phyloP scores from a whole-genome alignment of 2,113 vertebrate species.

The Tenrec ecaudatus region DNA sequence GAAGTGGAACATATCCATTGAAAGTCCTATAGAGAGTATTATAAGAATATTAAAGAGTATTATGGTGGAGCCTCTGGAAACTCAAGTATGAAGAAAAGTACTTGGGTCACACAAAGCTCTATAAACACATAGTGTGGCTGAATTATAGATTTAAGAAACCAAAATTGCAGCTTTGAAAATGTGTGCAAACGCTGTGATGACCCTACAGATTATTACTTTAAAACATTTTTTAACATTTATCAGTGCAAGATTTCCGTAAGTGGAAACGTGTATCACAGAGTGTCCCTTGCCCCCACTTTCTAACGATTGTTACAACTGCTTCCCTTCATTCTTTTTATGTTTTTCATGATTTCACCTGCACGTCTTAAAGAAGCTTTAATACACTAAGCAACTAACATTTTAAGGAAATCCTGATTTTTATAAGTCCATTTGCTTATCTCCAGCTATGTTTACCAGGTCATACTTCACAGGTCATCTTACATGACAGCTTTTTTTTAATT shows the following conservation, averaged over 20 bases:
- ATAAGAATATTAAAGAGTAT: too few relatives aligned
- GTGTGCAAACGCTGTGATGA: neutral
- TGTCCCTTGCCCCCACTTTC: neutral
- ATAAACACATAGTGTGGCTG: neutral
- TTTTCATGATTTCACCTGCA: neutral
- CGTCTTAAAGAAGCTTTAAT: neutral
- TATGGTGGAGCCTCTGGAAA: too few relatives aligned
- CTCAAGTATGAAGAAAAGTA: too few relatives aligned
- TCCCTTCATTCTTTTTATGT: neutral
- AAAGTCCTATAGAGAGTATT: neutral
- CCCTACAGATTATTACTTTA: neutral
- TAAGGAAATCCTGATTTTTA: neutral
- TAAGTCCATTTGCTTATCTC: conserved; percentile 22
- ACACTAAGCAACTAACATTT: neutral
- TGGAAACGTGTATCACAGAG: neutral
- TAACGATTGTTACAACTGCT: neutral
- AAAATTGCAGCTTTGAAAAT: conserved; percentile 20
- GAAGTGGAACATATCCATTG: neutral
- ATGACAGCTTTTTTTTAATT: conserved; percentile 13
- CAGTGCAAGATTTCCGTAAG: neutral
- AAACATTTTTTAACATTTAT: neutral
- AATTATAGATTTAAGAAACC: neutral
- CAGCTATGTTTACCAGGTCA: conserved; percentile 20
- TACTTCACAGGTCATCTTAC: conserved; percentile 34
- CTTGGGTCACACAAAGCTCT: too few relatives aligned